phyloP scores from a whole-genome alignment of 2,888 invertebrate species.

The Heliconius ethilla region DNA sequence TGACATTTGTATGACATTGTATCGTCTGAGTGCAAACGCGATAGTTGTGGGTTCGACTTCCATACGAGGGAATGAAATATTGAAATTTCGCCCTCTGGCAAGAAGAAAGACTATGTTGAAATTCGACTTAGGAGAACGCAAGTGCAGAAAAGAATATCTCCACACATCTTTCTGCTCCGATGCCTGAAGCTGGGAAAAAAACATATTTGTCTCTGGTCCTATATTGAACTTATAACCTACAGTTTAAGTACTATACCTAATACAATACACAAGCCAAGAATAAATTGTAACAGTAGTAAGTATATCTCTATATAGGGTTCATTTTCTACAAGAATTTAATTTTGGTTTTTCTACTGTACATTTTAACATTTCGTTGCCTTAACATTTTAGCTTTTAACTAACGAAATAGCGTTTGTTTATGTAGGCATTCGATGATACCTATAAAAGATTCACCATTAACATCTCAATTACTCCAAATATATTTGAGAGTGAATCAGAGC shows the following conservation, averaged over 20 bases:
- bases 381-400: slow-evolving; percentile 11
- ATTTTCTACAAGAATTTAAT: background rate
- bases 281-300: background rate
- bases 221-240: background rate
- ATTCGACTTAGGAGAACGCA: no score
- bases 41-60: background rate
- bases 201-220: background rate
- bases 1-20: no score
- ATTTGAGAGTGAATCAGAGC: background rate
- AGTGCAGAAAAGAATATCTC: no score
- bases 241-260: background rate
- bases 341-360: background rate
- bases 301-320: background rate
- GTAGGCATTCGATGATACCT: background rate
- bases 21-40: background rate
- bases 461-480: slow-evolving; percentile 22
- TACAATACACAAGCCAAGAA: background rate
- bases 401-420: slow-evolving; percentile 16
- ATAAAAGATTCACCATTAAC: slow-evolving; percentile 17
- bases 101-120: no score
- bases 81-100: no score
- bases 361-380: background rate
- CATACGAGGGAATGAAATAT: background rate
- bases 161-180: no score
- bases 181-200: background rate